Conservation (phyloP, 2,888 invertebrate species). For the Neria commutata region DNA sequence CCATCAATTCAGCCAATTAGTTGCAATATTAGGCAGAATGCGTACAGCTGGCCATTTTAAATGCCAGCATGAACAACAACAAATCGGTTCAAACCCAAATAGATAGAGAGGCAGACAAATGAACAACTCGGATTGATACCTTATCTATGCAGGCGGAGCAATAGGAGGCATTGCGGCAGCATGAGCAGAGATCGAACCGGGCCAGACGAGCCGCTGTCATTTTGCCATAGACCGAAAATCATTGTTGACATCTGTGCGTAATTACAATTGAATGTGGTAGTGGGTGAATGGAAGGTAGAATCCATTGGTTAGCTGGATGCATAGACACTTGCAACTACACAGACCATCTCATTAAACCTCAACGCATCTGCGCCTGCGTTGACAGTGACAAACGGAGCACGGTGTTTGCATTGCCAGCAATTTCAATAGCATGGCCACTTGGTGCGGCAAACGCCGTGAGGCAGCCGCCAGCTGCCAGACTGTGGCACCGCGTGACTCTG, state of each 20-base stretch:
- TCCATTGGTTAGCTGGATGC: background rate
- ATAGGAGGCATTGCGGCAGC: background rate
- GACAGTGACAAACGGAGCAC: background rate
- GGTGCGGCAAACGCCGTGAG: conserved; percentile 1
- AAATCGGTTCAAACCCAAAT: background rate
- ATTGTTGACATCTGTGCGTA: conserved; percentile 62
- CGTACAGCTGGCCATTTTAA: conserved; percentile 23
- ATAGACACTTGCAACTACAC: background rate
- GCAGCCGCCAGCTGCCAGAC: background rate
- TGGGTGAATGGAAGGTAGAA: background rate
- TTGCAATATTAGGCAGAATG: conserved; percentile 41
- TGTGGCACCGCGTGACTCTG: too few relatives aligned
- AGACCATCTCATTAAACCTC: background rate
- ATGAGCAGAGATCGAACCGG: background rate
- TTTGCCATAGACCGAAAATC: conserved; percentile 43
- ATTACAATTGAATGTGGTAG: conserved; percentile 57
- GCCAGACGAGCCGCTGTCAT: background rate
- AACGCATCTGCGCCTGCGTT: background rate
- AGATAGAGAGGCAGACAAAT: conserved; percentile 3
- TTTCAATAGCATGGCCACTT: conserved; percentile 19
- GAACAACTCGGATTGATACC: background rate
- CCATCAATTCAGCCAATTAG: conserved; percentile 45
- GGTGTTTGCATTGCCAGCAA: conserved; percentile 12
- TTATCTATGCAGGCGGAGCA: background rate
- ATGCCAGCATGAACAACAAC: conserved; percentile 6